phyloP scores from a whole-genome alignment of 2,888 invertebrate genomes.

The Danaus chrysippus region DNA sequence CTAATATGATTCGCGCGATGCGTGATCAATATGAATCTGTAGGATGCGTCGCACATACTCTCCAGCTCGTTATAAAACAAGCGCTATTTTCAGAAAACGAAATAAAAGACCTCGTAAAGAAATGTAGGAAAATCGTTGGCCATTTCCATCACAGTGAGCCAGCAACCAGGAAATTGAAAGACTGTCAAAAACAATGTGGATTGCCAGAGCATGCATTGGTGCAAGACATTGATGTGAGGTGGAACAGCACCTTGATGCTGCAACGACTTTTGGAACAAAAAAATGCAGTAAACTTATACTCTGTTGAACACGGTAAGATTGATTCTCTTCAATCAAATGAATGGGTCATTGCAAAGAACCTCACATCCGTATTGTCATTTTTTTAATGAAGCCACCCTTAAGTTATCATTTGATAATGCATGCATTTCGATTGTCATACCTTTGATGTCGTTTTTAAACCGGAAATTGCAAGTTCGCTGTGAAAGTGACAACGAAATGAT shows the following conservation, averaged over 20 bases:
- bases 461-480: constrained; percentile 5
- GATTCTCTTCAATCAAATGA: constrained; percentile 12
- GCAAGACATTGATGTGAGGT: constrained; percentile 26
- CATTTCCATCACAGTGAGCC: constrained; percentile 26
- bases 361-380: no score
- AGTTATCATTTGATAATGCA: no score
- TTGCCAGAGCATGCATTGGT: constrained; percentile 7
- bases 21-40: constrained; percentile 6
- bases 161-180: constrained; percentile 20
- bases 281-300: constrained; percentile 16
- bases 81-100: not conserved
- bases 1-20: constrained; percentile 17
- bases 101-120: constrained; percentile 8
- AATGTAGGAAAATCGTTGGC: constrained; percentile 17
- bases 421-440: no score
- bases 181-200: constrained; percentile 30
- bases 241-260: constrained; percentile 26
- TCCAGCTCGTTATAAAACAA: constrained; percentile 5
- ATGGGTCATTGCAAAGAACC: constrained; percentile 17
- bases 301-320: constrained; percentile 23
- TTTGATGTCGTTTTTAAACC: no score
- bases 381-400: no score
- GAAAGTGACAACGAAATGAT: constrained; percentile 18
- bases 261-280: constrained; percentile 25
- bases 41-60: constrained; percentile 2